Conservation (phyloP, 2,113 vertebrate genomes). For the Protobothrops mucrosquamatus region DNA sequence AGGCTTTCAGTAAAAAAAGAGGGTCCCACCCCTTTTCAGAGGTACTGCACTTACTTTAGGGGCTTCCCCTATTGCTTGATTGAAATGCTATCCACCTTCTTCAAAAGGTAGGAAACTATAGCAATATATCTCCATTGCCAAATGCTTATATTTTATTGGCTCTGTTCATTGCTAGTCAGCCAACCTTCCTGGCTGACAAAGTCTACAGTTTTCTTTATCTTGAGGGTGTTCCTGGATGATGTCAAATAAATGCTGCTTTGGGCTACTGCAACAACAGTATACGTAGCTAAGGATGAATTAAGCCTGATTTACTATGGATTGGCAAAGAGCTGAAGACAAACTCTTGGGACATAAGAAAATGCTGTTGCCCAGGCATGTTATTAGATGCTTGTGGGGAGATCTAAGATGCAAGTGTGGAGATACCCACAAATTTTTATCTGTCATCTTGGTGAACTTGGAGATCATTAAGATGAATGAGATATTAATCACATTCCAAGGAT, state of each 20-base stretch:
- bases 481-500: not conserved
- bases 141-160: not conserved
- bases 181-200: not conserved
- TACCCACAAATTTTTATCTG: not conserved
- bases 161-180: not conserved
- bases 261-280: not conserved
- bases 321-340: not conserved
- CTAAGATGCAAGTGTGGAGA: not conserved
- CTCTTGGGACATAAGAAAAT: not conserved
- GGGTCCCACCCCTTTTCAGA: not conserved
- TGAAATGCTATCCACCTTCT: not conserved
- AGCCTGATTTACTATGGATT: not conserved
- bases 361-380: not conserved
- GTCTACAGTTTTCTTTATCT: not conserved
- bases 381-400: not conserved
- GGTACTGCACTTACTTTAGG: not conserved
- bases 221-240: not conserved
- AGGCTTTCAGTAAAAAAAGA: not conserved
- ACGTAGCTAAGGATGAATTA: not conserved
- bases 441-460: not conserved
- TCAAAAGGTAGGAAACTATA: not conserved
- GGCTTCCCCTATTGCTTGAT: not conserved
- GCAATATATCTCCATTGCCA: not conserved
- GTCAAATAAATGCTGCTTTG: not conserved
- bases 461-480: not conserved